A percentile compares a stretch with the other conserved stretches of the same genome.
These are phyloP conservation scores for Chelon auratus DNA, from an alignment of 2,797 vertebrate genomes.

Conservation along the genomic window DNA sequence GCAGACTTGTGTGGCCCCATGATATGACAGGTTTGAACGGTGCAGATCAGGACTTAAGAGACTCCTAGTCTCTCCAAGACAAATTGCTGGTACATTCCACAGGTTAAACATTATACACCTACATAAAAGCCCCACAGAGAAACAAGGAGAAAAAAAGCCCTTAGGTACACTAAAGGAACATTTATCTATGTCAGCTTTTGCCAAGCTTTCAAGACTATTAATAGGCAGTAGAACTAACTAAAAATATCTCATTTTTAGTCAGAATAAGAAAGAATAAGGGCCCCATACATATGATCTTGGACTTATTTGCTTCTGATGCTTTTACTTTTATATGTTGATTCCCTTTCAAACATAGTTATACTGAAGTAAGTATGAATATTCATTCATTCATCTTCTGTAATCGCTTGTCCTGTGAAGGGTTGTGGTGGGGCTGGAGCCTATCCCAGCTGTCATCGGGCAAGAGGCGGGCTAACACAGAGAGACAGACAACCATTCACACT, in stretches of 20 bases:
- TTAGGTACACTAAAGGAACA: conserved; percentile 17
- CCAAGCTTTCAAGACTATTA: conserved; percentile 24
- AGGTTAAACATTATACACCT: conserved; percentile 38
- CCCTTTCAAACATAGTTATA: neutral
- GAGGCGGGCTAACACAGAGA: too few relatives aligned
- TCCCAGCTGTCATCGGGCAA: too few relatives aligned
- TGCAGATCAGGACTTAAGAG: conserved; percentile 52
- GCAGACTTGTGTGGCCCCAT: conserved; percentile 36
- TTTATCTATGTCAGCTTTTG: conserved; percentile 28
- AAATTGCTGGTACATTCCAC: conserved; percentile 56
- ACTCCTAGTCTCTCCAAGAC: conserved; percentile 37
- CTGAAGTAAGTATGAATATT: conserved; percentile 1
- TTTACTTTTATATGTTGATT: neutral
- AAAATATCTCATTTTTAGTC: conserved; percentile 1
- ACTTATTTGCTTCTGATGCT: neutral
- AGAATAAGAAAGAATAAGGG: neutral
- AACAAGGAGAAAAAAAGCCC: neutral
- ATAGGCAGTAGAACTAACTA: neutral
- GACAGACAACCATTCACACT: too few relatives aligned
- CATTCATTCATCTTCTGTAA: too few relatives aligned
- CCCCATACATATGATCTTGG: too few relatives aligned
- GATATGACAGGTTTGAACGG: conserved; percentile 46
- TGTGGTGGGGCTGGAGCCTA: too few relatives aligned
- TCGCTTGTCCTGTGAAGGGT: too few relatives aligned
- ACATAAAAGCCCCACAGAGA: conserved; percentile 16